These are phyloP conservation scores for Gnathonemus echidnorhynchus DNA, from an alignment of 2,113 vertebrate species.

Conservation along the genomic window DNA sequence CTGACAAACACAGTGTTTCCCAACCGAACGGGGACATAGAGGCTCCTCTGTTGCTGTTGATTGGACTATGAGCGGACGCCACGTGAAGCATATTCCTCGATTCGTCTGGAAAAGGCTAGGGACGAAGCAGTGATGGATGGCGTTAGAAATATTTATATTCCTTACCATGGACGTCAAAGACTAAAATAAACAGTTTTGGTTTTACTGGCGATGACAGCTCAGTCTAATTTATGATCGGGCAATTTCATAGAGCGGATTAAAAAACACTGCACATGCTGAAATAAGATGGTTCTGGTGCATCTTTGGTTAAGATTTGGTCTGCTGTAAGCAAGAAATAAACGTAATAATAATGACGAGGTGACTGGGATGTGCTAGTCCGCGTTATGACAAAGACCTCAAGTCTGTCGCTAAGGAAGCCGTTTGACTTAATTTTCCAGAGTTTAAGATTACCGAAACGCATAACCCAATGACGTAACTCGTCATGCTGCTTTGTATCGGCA, in stretches of 20 bases:
- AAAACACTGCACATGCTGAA: neutral
- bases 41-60: neutral
- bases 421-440: neutral
- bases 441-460: neutral
- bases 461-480: neutral
- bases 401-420: neutral
- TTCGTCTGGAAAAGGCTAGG: neutral
- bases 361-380: neutral
- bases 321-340: neutral
- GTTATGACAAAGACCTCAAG: neutral
- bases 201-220: slow-evolving; percentile 1
- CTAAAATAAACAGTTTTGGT: slow-evolving; percentile 5
- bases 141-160: slow-evolving; percentile 18
- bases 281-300: neutral
- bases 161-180: slow-evolving; percentile 11
- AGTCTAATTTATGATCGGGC: neutral
- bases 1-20: neutral
- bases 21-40: neutral
- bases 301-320: neutral
- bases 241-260: neutral
- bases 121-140: slow-evolving; percentile 11
- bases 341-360: neutral
- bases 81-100: neutral
- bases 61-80: neutral
- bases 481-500: neutral